Base-by-base conservation (phyloP, 1,140 invertebrate genomes). In the Zaprionus capensis region DNA sequence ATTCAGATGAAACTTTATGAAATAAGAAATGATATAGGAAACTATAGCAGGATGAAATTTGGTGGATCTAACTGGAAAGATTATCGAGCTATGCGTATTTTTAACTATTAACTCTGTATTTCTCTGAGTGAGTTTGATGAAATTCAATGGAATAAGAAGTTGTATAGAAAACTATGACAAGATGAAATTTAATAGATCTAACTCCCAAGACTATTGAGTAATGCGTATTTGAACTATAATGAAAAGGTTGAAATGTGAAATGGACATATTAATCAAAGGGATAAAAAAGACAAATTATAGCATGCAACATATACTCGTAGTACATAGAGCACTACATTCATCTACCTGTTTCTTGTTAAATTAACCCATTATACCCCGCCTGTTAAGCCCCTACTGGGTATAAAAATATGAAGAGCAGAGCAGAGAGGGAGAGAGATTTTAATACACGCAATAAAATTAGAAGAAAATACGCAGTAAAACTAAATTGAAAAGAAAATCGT, bases 401-500 rank as follows among this genome's bases (percentile, higher is more conserved):
- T 51, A 51, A 5, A 24, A 51, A 51, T 51, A 51, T 51, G 46
- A 51, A 51, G 4, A 51, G 12, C 46, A 12, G 11, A 20, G 46
- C 46, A 9, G n/a, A 24, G 5, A 41, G 5, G 56, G 31, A 3
- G 46, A 17, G 7, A 51, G 22, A 63, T 69, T 73, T 90, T 90
- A 85, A 90, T 85, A 90, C 71, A 62, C 59, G 85, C 85, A 75
- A 90, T 90, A 90, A 90, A 90, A 90, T 90, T 90, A 90, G 79
- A 90, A 81, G 76, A 90, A 90, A 90, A 90, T 90, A 90, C 85
- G 81, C 85, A 90, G 72, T 90, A 90, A 90, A 90, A 83, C 79
- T 82, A 90, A 90, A 90, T 90, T 90, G 85, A 91, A 90, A 90
- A 91, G 85, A 90, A 90, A 90, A 90, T 91, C 82, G 85, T 91